These are phyloP conservation scores for Neuroscelio doddi DNA, from an alignment of 2,888 invertebrate species.

Conservation along the genomic window DNA sequence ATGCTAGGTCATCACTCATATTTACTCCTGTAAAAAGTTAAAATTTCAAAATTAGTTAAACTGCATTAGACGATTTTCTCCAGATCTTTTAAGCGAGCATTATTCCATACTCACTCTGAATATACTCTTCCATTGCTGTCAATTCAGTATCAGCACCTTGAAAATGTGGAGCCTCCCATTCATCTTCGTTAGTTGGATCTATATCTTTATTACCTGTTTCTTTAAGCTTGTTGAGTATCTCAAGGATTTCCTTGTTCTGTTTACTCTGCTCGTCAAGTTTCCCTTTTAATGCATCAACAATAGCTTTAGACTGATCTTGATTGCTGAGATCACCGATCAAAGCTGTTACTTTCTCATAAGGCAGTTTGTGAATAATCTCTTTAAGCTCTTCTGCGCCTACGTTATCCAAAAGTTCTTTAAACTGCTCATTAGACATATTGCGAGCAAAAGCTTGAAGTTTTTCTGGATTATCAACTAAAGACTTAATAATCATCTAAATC, in stretches of 20 bases:
- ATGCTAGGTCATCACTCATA: too few relatives aligned
- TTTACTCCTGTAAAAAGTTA: too few relatives aligned
- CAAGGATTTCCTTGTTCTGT: background rate
- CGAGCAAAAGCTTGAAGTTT: conserved; percentile 25
- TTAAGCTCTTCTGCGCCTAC: conserved; percentile 17
- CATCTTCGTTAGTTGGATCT: too few relatives aligned
- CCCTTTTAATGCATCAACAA: conserved; percentile 10
- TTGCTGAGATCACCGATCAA: conserved; percentile 12
- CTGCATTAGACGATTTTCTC: too few relatives aligned
- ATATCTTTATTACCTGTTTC: conserved; percentile 4
- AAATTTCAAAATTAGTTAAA: too few relatives aligned
- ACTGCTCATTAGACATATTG: conserved; percentile 17
- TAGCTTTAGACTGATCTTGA: conserved; percentile 12
- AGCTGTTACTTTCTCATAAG: conserved; percentile 14
- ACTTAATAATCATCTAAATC: conserved; percentile 20
- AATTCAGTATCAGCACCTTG: too few relatives aligned
- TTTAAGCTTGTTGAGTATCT: conserved; percentile 6
- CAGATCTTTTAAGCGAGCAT: too few relatives aligned
- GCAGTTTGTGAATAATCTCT: conserved; percentile 18
- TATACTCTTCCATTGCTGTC: too few relatives aligned
- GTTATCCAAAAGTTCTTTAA: conserved; percentile 20
- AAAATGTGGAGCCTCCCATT: too few relatives aligned
- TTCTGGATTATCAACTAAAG: conserved; percentile 22
- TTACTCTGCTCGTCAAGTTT: conserved; percentile 3
- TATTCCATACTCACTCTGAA: too few relatives aligned